These are phyloP conservation scores for Drosophila quasianomalipes DNA, from an alignment of 2,888 invertebrate genomes.

Conservation along the genomic window DNA sequence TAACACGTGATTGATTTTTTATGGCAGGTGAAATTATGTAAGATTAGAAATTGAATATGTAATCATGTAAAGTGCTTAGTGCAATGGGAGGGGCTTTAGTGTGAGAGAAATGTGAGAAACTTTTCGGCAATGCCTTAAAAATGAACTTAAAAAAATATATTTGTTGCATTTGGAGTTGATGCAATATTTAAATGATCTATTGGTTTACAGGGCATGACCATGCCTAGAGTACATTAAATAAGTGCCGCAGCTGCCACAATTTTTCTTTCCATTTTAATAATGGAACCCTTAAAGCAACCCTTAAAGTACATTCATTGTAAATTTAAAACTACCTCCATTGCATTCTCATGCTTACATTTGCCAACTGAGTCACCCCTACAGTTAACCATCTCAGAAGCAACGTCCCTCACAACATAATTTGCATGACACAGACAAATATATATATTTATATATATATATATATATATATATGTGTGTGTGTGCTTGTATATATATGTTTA, in stretches of 20 bases:
- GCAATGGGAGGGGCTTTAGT: background rate
- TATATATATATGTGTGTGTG: background rate
- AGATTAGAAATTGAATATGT: conserved; percentile 9
- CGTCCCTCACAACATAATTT: conserved; percentile 18
- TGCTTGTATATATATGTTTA: background rate
- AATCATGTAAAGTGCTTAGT: conserved; percentile 4
- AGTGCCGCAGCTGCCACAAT: background rate
- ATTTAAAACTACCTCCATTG: background rate
- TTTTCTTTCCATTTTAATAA: no score
- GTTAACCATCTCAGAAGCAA: background rate
- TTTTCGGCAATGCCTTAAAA: background rate
- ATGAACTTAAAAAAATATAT: background rate
- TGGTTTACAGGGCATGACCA: background rate
- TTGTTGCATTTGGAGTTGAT: background rate
- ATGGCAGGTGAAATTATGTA: conserved; percentile 39
- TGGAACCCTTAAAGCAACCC: no score
- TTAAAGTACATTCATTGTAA: background rate
- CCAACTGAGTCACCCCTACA: conserved; percentile 23
- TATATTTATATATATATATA: background rate
- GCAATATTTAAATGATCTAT: background rate
- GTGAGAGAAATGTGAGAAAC: background rate
- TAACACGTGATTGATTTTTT: conserved; percentile 16
- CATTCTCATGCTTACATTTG: conserved; percentile 15
- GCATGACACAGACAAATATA: conserved; percentile 15
- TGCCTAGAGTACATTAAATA: background rate